Evolutionary conservation across 2,113 vertebrate species (phyloP), one percentile per base, ranked within the genome.

Genomic region (Thinocorus orbignyianus): DNA sequence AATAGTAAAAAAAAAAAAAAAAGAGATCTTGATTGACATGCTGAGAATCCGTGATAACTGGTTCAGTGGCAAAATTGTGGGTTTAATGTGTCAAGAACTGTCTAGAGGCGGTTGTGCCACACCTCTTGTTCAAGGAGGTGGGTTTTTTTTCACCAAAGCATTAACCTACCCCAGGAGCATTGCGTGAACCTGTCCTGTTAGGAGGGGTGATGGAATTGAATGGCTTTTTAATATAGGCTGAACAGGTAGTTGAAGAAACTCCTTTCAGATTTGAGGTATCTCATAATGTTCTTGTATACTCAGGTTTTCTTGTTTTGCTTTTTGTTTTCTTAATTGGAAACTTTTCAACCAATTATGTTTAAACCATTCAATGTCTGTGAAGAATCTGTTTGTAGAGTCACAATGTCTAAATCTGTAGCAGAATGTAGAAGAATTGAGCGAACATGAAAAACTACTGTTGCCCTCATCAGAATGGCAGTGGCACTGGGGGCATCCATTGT

Each of bases 401-500:
- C 2, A 41, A 14, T 6, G 1, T 30, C 49, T 83, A 68, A 80
- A 72, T 35, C 26, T 89, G 52, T 13, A 68, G 31, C 20, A 82
- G 52, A 72, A 52, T 16, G 19, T 19, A 31, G 28, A 82, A 70
- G 5, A 49, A 41, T 14, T n/a, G 18, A 92, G n/a, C 24, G 18
- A 54, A 23, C 44, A 37, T 66, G 78, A 41, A 85, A 60, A 88
- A 37, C 18, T 60, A 5, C 7, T 10, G 31, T 62, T 2, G 1
- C 17, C 16, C 39, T 70, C 30, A 8, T 57, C 49, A 42, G 42
- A n/a, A 17, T 4, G 58, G 52, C 28, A 9, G 49, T 69, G 65
- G 72, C 2, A 3, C 33, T 39, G 28, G 8, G 8, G 7, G 5
- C 30, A 24, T 20, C 55, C 15, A 8, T 1, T 39, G 23, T 8